phyloP scores from a whole-genome alignment of 2,797 vertebrate species.

The Anguilla pacifica region DNA sequence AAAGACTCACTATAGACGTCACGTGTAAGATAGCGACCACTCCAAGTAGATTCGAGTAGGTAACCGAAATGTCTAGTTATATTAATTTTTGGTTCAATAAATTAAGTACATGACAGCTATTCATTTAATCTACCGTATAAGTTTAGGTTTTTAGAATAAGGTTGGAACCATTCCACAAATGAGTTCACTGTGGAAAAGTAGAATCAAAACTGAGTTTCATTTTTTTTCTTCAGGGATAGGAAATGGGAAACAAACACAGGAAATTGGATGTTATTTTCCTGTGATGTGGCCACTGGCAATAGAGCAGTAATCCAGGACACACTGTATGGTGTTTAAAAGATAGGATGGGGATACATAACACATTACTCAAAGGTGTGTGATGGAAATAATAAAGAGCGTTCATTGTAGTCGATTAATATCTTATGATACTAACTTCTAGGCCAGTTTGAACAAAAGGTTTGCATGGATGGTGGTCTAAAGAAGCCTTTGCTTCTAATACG shows the following conservation, averaged over 20 bases:
- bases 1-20: neutral
- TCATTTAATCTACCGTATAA: neutral
- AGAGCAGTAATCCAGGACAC: neutral
- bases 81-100: neutral
- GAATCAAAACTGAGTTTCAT: neutral
- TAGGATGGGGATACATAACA: neutral
- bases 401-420: neutral
- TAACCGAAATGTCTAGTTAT: neutral
- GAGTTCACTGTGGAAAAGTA: neutral
- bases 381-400: neutral
- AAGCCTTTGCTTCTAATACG: neutral
- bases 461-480: neutral
- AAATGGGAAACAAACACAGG: conserved; percentile 26
- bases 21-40: neutral
- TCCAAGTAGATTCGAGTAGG: neutral
- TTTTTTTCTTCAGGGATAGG: neutral
- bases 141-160: neutral
- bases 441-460: neutral
- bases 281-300: conserved; percentile 4
- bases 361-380: neutral
- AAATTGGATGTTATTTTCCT: conserved; percentile 31
- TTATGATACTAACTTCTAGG: neutral
- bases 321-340: neutral
- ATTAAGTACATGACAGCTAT: neutral
- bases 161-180: neutral